phyloP scores from a whole-genome alignment of 2,797 vertebrate genomes.

The Ctenopoma kingsleyae region DNA sequence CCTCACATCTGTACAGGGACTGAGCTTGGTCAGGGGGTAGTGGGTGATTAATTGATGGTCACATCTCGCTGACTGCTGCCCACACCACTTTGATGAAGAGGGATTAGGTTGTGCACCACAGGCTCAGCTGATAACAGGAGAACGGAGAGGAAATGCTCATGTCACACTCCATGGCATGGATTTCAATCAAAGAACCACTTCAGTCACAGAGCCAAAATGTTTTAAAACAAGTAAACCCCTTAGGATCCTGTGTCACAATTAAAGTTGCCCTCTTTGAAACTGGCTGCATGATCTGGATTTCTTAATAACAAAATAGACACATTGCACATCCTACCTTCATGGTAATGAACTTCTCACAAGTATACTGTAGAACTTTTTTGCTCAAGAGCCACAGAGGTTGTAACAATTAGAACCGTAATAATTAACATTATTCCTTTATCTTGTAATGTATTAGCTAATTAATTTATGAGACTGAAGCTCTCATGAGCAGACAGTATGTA shows the following conservation, averaged over 20 bases:
- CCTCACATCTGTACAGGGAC: slow-evolving; percentile 76
- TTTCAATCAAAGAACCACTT: slow-evolving; percentile 82
- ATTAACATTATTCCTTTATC: too few species aligned
- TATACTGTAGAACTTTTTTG: too few species aligned
- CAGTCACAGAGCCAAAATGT: slow-evolving; percentile 73
- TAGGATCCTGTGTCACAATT: slow-evolving; percentile 42
- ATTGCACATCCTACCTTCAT: background rate
- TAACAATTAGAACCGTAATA: background rate
- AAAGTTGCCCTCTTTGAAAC: slow-evolving; percentile 31
- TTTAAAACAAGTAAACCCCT: slow-evolving; percentile 61
- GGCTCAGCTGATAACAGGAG: slow-evolving; percentile 83
- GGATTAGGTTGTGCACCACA: slow-evolving; percentile 85
- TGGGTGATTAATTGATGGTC: slow-evolving; percentile 87
- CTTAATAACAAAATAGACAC: background rate
- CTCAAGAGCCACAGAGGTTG: too few species aligned
- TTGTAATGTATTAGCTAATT: background rate
- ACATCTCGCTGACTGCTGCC: slow-evolving; percentile 84
- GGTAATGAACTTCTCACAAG: slow-evolving; percentile 1
- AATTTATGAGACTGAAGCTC: background rate
- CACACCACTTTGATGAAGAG: slow-evolving; percentile 88
- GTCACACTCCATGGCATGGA: slow-evolving; percentile 79
- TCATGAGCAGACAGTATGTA: background rate
- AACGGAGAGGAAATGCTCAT: slow-evolving; percentile 79
- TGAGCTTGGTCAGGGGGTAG: slow-evolving; percentile 74
- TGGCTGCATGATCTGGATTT: slow-evolving; percentile 23